A percentile compares a stretch with the other conserved stretches of the same genome.
Conservation (phyloP, 2,888 invertebrate genomes). For the Caenorhabditis sp. region DNA sequence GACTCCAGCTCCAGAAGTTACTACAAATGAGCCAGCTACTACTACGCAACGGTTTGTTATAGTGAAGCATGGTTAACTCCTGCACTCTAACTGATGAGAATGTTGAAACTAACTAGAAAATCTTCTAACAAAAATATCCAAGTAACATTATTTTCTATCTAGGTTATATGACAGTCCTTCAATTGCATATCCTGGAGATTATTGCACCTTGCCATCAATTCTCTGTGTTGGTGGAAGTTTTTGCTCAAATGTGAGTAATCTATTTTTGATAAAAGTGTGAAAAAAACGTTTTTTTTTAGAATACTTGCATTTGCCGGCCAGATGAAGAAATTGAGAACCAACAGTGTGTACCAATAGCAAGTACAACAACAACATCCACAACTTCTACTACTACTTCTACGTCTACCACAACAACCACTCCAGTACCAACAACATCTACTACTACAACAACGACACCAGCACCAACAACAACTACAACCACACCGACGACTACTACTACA, state of each 20-base stretch:
- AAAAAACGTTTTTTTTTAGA: slow-evolving; percentile 23
- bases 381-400: slow-evolving; percentile 22
- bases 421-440: slow-evolving; percentile 24
- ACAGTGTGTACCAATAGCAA: slow-evolving; percentile 43
- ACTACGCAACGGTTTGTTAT: slow-evolving; percentile 36
- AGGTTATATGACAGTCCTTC: slow-evolving; percentile 43
- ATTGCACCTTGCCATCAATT: slow-evolving; percentile 35
- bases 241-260: slow-evolving; percentile 34
- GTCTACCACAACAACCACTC: slow-evolving; percentile 24
- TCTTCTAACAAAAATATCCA: slow-evolving; percentile 20
- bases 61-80: slow-evolving; percentile 6
- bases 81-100: slow-evolving; percentile 26
- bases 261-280: neutral
- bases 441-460: slow-evolving; percentile 29
- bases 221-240: slow-evolving; percentile 55
- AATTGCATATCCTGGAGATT: slow-evolving; percentile 52
- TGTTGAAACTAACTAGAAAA: slow-evolving; percentile 24
- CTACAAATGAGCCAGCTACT: slow-evolving; percentile 13
- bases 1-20: slow-evolving; percentile 32
- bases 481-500: slow-evolving; percentile 39
- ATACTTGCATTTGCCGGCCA: slow-evolving; percentile 47
- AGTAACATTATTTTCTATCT: neutral
- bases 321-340: slow-evolving; percentile 45
- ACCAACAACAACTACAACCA: slow-evolving; percentile 28
- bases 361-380: slow-evolving; percentile 28